phyloP scores from a whole-genome alignment of 1,140 invertebrate genomes.

The Drosophila kurseongensis region DNA sequence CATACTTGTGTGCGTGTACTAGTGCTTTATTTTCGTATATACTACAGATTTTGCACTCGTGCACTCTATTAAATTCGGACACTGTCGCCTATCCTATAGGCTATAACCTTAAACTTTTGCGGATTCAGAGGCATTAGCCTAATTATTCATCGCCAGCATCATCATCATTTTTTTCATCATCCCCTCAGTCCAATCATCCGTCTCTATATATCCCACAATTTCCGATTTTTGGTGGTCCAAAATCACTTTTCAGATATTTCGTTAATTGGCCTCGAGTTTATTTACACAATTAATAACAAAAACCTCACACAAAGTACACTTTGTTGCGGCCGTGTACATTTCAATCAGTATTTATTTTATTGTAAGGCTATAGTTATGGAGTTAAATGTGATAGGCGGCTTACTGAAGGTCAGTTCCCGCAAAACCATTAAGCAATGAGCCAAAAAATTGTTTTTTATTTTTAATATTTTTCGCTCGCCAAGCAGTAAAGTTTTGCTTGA shows the following conservation, averaged over 20 bases:
- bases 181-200: conserved; percentile 3
- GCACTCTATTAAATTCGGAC: conserved; percentile 68
- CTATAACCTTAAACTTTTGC: conserved; percentile 67
- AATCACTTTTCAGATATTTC: conserved; percentile 50
- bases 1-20: conserved; percentile 8
- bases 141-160: conserved; percentile 36
- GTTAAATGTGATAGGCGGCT: conserved; percentile 13
- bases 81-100: conserved; percentile 28
- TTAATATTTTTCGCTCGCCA: conserved; percentile 17
- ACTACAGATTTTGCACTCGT: conserved; percentile 65
- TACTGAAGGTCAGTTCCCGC: conserved; percentile 32
- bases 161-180: conserved; percentile 3
- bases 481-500: conserved; percentile 66
- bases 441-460: conserved; percentile 57
- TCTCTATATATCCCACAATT: conserved; percentile 8
- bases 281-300: conserved; percentile 55
- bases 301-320: conserved; percentile 10
- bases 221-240: conserved; percentile 14
- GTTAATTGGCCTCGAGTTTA: conserved; percentile 69
- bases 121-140: conserved; percentile 26
- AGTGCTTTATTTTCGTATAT: conserved; percentile 74
- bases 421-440: conserved; percentile 40
- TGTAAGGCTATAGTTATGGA: conserved; percentile 18
- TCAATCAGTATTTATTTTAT: conserved; percentile 41
- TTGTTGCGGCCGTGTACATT: conserved; percentile 32